Percentiles rank a stretch among this genome's conserved stretches.
phyloP scores from a whole-genome alignment of 2,113 vertebrate species.

The Syngnathus floridae region DNA sequence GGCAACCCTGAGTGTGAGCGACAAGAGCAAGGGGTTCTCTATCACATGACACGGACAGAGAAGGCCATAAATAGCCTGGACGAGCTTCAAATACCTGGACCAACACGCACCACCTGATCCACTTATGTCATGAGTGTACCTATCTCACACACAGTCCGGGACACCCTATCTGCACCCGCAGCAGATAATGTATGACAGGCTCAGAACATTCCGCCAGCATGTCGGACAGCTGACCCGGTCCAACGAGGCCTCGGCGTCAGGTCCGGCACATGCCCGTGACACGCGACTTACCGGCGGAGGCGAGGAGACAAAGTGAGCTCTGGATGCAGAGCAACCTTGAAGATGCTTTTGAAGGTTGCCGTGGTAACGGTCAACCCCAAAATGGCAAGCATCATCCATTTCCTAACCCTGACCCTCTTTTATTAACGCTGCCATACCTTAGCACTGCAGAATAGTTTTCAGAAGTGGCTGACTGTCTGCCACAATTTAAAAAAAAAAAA shows the following conservation, averaged over 20 bases:
- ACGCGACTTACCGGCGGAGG: slow-evolving; percentile 30
- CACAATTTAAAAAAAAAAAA: too few species aligned
- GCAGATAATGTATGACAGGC: slow-evolving; percentile 54
- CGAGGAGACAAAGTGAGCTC: slow-evolving; percentile 13
- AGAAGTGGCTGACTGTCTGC: not conserved
- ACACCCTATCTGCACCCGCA: slow-evolving; percentile 29
- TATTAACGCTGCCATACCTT: too few species aligned
- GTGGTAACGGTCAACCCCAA: not conserved
- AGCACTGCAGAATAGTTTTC: too few species aligned
- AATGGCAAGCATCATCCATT: not conserved
- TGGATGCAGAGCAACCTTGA: slow-evolving; percentile 25
- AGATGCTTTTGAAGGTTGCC: slow-evolving; percentile 6
- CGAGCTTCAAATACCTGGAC: slow-evolving; percentile 38
- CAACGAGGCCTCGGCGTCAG: slow-evolving; percentile 13
- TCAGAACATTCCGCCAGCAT: slow-evolving; percentile 52
- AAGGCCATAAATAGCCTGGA: slow-evolving; percentile 44
- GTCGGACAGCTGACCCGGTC: slow-evolving; percentile 52
- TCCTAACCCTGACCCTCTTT: not conserved
- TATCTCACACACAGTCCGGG: not conserved
- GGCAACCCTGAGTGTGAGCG: slow-evolving; percentile 48
- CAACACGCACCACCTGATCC: slow-evolving; percentile 21
- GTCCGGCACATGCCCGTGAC: slow-evolving; percentile 38
- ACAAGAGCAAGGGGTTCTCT: slow-evolving; percentile 50
- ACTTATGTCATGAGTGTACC: slow-evolving; percentile 9
- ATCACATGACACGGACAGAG: slow-evolving; percentile 39